Conservation (phyloP, 2,888 invertebrate genomes). For the Machimus rusticus region DNA sequence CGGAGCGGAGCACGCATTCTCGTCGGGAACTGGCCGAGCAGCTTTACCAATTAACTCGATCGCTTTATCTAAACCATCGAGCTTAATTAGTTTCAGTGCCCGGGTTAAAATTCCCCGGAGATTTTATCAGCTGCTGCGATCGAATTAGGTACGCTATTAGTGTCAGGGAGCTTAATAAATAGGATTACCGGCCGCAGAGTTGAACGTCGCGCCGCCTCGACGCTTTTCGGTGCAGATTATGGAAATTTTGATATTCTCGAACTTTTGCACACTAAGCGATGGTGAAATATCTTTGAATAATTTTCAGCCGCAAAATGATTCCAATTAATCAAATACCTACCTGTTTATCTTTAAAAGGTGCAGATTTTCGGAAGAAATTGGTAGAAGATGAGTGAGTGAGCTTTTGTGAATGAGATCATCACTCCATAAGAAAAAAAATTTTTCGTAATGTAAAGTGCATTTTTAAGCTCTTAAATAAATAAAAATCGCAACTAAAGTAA, state of each 20-base stretch:
- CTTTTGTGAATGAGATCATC: not conserved
- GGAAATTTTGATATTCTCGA: not conserved
- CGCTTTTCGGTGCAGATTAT: not conserved
- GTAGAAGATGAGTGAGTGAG: not conserved
- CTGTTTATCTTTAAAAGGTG: not conserved
- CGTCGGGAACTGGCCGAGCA: constrained; percentile 6
- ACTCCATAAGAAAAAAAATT: too few relatives aligned
- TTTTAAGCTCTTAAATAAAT: too few relatives aligned
- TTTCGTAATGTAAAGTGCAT: too few relatives aligned
- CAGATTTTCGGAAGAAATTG: not conserved
- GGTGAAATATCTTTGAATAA: not conserved
- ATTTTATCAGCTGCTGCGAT: constrained; percentile 31
- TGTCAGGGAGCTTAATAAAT: constrained; percentile 36
- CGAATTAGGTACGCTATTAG: constrained; percentile 36
- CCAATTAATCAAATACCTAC: not conserved
- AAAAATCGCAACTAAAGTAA: too few relatives aligned
- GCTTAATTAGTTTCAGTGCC: constrained; percentile 39
- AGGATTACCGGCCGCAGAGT: not conserved
- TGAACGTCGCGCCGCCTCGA: not conserved
- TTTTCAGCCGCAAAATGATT: not conserved
- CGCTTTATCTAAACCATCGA: constrained; percentile 41
- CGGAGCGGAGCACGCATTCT: constrained; percentile 32
- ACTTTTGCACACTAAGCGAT: not conserved
- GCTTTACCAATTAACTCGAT: constrained; percentile 41
- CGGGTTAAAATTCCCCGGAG: constrained; percentile 31